These are phyloP conservation scores for Chauna torquata DNA, from an alignment of 2,113 vertebrate genomes.

Conservation along the genomic window DNA sequence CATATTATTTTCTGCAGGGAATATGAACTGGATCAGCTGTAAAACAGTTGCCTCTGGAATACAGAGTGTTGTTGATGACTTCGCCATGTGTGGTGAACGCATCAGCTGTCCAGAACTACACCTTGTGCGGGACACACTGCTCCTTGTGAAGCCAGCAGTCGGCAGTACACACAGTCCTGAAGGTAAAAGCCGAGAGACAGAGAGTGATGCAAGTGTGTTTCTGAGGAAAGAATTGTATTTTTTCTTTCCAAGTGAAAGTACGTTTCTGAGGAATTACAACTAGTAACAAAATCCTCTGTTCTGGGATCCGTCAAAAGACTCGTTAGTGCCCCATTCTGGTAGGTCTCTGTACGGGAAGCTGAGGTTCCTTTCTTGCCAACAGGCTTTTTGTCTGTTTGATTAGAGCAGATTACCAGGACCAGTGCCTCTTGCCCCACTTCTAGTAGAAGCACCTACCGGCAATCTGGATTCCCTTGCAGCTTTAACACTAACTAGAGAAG, in stretches of 20 bases:
- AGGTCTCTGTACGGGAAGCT: background rate
- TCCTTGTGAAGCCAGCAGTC: slow-evolving; percentile 76
- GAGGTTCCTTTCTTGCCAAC: background rate
- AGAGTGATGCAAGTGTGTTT: background rate
- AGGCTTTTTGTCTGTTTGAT: background rate
- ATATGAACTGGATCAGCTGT: slow-evolving; percentile 82
- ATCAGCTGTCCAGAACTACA: slow-evolving; percentile 72
- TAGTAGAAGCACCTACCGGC: background rate
- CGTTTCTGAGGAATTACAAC: background rate
- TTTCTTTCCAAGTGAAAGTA: background rate
- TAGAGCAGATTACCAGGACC: background rate
- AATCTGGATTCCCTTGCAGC: background rate
- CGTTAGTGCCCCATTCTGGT: background rate
- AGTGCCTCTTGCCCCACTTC: background rate
- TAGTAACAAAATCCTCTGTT: background rate
- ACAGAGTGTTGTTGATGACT: slow-evolving; percentile 75
- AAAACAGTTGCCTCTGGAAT: slow-evolving; percentile 74
- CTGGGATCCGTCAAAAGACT: background rate
- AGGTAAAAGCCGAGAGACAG: slow-evolving; percentile 62
- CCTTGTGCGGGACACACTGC: slow-evolving; percentile 76
- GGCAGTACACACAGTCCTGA: slow-evolving; percentile 66
- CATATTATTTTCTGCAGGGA: slow-evolving; percentile 70
- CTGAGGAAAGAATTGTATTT: background rate
- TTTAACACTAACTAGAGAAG: background rate
- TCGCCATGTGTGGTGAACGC: slow-evolving; percentile 72